Percentiles rank a stretch among this genome's conserved stretches.
phyloP scores from a whole-genome alignment of 2,888 invertebrate species.

The Cordilura impudica region DNA sequence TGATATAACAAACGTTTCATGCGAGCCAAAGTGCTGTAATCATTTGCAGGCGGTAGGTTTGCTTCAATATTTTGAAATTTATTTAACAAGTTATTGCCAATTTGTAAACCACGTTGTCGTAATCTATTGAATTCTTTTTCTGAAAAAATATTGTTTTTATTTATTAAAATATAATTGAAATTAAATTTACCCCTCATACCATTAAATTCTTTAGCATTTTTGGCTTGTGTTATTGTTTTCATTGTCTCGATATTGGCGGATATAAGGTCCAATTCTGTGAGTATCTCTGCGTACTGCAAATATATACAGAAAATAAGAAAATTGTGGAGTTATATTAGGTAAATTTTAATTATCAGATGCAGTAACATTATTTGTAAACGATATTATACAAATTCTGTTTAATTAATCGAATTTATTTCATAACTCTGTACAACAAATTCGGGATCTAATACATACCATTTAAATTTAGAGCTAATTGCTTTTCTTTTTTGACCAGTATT shows the following conservation, averaged over 20 bases:
- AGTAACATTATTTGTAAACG: no score
- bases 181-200: constrained; percentile 20
- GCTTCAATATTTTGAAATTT: constrained; percentile 53
- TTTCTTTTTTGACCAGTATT: no score
- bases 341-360: no score
- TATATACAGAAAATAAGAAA: neutral
- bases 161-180: neutral
- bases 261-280: constrained; percentile 30
- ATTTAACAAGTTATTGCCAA: constrained; percentile 45
- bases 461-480: no score
- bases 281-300: constrained; percentile 45
- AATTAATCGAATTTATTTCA: no score
- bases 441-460: no score
- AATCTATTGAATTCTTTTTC: constrained; percentile 52
- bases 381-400: no score
- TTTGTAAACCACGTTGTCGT: constrained; percentile 42
- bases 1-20: constrained; percentile 56
- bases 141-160: constrained; percentile 9
- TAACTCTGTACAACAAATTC: no score
- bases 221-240: constrained; percentile 45
- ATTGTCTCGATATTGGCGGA: constrained; percentile 43
- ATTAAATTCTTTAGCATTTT: constrained; percentile 49
- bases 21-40: constrained; percentile 46
- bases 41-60: constrained; percentile 27
- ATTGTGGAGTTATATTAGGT: no score